These are phyloP conservation scores for Burhinus bistriatus DNA, from an alignment of 2,113 vertebrate genomes.

Conservation along the genomic window DNA sequence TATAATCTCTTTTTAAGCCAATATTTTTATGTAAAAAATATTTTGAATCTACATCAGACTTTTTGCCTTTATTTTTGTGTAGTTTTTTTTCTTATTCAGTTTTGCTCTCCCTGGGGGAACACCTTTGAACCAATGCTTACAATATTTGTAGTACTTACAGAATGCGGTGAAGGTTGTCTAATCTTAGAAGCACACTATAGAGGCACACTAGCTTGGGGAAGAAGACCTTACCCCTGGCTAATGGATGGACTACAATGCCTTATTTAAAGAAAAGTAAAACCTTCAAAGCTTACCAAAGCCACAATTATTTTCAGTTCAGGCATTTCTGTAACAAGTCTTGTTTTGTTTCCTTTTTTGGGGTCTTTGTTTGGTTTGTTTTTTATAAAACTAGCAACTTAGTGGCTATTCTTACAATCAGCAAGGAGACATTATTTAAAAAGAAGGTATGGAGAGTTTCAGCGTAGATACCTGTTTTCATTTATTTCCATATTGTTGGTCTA, in stretches of 20 bases:
- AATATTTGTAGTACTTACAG: neutral
- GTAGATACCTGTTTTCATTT: neutral
- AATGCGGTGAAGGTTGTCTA: neutral
- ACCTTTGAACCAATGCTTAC: neutral
- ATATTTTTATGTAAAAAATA: neutral
- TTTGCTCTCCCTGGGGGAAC: neutral
- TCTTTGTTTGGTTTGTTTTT: neutral
- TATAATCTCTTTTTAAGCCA: neutral
- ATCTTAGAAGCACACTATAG: neutral
- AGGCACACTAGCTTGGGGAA: neutral
- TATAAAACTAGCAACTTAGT: neutral
- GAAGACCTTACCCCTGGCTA: neutral
- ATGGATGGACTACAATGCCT: neutral
- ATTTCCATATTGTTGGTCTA: neutral
- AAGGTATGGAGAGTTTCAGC: constrained; percentile 7
- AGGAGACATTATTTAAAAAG: neutral
- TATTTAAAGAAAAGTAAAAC: neutral
- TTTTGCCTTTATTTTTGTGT: neutral
- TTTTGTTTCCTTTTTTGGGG: neutral
- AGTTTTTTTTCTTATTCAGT: neutral
- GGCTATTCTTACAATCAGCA: constrained; percentile 36
- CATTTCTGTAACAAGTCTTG: neutral
- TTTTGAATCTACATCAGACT: neutral
- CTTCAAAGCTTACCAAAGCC: neutral
- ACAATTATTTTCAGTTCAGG: neutral